These are phyloP conservation scores for Pristionchus entomophagus DNA, from an alignment of 2,888 invertebrate genomes.

Conservation along the genomic window DNA sequence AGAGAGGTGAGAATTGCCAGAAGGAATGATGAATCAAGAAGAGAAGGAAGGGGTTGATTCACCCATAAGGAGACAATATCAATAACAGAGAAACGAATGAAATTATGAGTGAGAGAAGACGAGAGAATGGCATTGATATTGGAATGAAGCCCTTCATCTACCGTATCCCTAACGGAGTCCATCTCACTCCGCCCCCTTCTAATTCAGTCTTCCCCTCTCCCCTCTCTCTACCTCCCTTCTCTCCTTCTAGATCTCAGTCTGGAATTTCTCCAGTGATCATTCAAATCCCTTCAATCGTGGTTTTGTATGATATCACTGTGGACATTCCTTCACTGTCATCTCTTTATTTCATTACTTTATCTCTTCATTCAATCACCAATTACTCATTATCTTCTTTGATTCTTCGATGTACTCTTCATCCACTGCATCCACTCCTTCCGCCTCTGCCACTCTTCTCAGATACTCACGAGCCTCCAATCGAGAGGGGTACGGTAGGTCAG, in stretches of 20 bases:
- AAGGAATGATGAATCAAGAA: slow-evolving; percentile 19
- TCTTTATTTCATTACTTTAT: background rate
- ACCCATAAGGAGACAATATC: background rate
- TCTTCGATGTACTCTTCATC: background rate
- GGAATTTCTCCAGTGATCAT: slow-evolving; percentile 5
- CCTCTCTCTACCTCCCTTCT: background rate
- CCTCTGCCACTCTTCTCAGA: background rate
- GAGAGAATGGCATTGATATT: background rate
- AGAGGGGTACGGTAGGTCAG: background rate
- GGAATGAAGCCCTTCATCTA: slow-evolving; percentile 15
- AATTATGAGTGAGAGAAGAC: background rate
- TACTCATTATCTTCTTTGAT: slow-evolving; percentile 1
- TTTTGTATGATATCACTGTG: slow-evolving; percentile 7
- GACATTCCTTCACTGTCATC: background rate
- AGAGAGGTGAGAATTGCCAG: background rate
- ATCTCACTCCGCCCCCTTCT: background rate
- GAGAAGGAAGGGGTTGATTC: background rate
- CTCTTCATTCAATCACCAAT: background rate
- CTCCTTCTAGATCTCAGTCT: background rate
- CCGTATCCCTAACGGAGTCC: background rate
- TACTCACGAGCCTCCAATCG: slow-evolving; percentile 16
- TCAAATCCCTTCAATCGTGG: slow-evolving; percentile 20
- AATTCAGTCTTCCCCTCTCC: background rate
- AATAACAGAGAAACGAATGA: slow-evolving; percentile 26
- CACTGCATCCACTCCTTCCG: slow-evolving; percentile 18